These are phyloP conservation scores for Augochlorella aurata DNA, from an alignment of 2,888 invertebrate species.

Conservation along the genomic window DNA sequence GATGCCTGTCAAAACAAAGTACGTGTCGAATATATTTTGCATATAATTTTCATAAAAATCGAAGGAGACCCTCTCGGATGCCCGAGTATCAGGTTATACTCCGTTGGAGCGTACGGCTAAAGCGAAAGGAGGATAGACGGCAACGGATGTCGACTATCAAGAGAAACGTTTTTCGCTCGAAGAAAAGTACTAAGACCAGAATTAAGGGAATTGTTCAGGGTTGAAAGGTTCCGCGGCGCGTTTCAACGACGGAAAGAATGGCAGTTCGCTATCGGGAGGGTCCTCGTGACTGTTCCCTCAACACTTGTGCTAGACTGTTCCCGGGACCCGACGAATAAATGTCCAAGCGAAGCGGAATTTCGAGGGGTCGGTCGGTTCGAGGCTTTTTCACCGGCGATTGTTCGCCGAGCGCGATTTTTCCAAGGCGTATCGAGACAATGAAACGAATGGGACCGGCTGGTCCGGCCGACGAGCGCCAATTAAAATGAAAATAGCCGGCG, in stretches of 20 bases:
- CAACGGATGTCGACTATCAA: neutral
- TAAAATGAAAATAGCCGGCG: slow-evolving; percentile 53
- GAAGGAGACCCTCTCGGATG: neutral
- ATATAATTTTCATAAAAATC: neutral
- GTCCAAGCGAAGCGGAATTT: neutral
- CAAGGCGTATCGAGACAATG: slow-evolving; percentile 18
- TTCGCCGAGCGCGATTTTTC: slow-evolving; percentile 12
- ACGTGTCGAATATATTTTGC: neutral
- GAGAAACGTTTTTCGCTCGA: neutral
- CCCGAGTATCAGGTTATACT: neutral
- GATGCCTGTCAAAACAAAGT: neutral
- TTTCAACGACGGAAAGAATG: neutral
- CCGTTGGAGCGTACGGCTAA: neutral
- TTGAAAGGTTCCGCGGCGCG: slow-evolving; percentile 1
- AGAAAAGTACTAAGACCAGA: neutral
- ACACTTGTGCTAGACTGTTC: neutral
- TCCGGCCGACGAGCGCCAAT: slow-evolving; percentile 34
- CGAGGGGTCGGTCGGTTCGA: slow-evolving; percentile 12
- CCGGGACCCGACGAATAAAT: neutral
- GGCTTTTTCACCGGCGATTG: slow-evolving; percentile 16
- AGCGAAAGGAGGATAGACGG: neutral
- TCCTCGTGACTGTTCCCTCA: neutral
- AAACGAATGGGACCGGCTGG: slow-evolving; percentile 12
- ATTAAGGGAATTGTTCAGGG: slow-evolving; percentile 3
- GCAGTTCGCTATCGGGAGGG: neutral